Base-by-base conservation (phyloP, 2,113 vertebrate genomes). In the Pluvialis apricaria region DNA sequence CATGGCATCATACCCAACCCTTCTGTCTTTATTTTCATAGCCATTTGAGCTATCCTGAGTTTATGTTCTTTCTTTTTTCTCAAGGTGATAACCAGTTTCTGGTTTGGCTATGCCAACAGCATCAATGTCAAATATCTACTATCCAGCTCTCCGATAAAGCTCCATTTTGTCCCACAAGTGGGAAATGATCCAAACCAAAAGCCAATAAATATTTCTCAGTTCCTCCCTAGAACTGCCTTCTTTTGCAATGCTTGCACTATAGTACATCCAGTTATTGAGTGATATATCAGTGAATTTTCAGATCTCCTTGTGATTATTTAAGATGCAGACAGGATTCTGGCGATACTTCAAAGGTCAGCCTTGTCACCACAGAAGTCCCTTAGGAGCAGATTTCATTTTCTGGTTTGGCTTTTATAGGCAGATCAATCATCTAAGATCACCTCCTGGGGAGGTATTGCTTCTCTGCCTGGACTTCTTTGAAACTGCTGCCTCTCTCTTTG, bases 401-500 rank as follows among this genome's bases (percentile, higher is more conserved):
- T 64, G 51, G 91, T 92, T 78, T 84, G 71, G 60, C 64, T 94
- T 95, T 96, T 92, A 75, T 62, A 95, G 51, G 64, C 80, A 95
- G 76, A 95, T 88, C 70, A 86, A 83, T 95, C 91, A 86, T 28
- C 18, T 9, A 57, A 42, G 20, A 94, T 71, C 51, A 81, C 40
- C 42, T 94, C 42, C 51, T 38, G 42, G 25, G 86, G 45, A 91
- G 9, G 28, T 28, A 66, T 12, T 71, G 60, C 51, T 81, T 82
- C 70, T 88, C 78, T 82, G 66, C 77, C 40, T 51, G 20, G 51
- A 92, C 64, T 60, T 88, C 19, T 70, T 62, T 70, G 76, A 81
- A 86, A 80, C 29, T 55, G 42, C 45, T 58, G 60, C 49, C 57
- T 82, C 60, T 66, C 51, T 80, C 54, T 77, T 54, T 32, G 60